Evolutionary conservation across 1,140 invertebrate species (phyloP).

Genomic region (Panagrolaimus sp.): DNA sequence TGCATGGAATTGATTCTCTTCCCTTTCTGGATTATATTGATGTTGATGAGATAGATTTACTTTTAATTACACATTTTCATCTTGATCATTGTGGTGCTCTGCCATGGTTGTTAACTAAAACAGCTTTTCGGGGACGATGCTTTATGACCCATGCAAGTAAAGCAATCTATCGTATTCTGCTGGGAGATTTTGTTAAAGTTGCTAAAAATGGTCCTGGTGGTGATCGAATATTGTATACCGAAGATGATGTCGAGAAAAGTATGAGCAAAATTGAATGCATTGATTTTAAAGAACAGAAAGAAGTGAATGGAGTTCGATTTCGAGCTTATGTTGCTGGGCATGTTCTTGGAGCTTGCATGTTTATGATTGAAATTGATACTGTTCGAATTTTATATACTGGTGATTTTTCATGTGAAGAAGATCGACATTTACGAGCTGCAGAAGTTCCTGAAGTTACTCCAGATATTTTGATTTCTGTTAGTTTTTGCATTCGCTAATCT

Average conservation of each 20-base stretch:
- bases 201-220: constrained; percentile 47
- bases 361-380: constrained; percentile 99
- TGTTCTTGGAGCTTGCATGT: constrained; percentile 97
- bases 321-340: constrained; percentile 99
- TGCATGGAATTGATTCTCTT: constrained; percentile 90
- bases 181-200: constrained; percentile 99
- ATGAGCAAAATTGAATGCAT: constrained; percentile 90
- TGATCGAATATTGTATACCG: constrained; percentile 77
- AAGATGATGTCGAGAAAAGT: constrained; percentile 88
- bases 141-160: constrained; percentile 99
- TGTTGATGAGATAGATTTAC: constrained; percentile 89
- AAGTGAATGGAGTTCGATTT: constrained; percentile 85
- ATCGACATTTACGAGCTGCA: constrained; percentile 96
- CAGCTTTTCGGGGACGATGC: constrained; percentile 91
- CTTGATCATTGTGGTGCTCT: constrained; percentile 95
- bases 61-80: constrained; percentile 76
- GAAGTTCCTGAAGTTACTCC: constrained; percentile 92
- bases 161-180: constrained; percentile 95
- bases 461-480: constrained; percentile 77
- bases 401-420: constrained; percentile 96
- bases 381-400: constrained; percentile 94
- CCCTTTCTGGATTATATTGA: constrained; percentile 97
- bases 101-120: constrained; percentile 95
- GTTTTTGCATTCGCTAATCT: constrained; percentile 5
- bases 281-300: constrained; percentile 70